A percentile compares a stretch with the other conserved stretches of the same genome.
Conservation (phyloP, 1,140 invertebrate genomes). For the Cyrtorhinus lividipennis region DNA sequence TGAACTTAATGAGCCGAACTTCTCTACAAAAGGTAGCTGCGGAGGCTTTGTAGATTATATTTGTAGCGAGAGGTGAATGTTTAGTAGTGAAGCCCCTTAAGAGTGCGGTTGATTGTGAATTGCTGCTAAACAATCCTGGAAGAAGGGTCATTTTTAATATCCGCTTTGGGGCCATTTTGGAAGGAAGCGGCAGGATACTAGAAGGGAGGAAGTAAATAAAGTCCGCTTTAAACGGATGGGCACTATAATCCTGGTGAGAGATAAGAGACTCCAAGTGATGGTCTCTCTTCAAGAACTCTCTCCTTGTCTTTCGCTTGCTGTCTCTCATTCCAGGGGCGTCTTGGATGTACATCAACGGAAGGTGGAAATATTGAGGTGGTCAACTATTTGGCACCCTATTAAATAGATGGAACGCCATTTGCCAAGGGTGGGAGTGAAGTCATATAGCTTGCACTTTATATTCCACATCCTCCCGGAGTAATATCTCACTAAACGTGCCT, state of each 20-base stretch:
- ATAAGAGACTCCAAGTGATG: neutral
- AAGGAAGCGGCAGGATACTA: no score
- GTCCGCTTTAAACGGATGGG: neutral
- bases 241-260: neutral
- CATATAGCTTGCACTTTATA: no score
- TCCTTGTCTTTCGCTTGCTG: no score
- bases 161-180: neutral
- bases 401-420: neutral
- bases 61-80: neutral
- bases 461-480: no score
- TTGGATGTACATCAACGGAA: no score
- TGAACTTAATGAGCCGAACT: neutral
- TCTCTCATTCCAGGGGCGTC: no score
- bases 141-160: neutral
- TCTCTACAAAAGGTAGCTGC: neutral
- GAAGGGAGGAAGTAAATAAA: neutral
- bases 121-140: neutral
- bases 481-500: no score
- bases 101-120: neutral
- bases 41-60: neutral
- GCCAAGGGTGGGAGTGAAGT: no score
- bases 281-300: no score
- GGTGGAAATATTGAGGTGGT: no score
- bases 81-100: neutral
- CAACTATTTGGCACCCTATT: neutral